phyloP scores from a whole-genome alignment of 2,888 invertebrate species.

The Nymphalis c-album region DNA sequence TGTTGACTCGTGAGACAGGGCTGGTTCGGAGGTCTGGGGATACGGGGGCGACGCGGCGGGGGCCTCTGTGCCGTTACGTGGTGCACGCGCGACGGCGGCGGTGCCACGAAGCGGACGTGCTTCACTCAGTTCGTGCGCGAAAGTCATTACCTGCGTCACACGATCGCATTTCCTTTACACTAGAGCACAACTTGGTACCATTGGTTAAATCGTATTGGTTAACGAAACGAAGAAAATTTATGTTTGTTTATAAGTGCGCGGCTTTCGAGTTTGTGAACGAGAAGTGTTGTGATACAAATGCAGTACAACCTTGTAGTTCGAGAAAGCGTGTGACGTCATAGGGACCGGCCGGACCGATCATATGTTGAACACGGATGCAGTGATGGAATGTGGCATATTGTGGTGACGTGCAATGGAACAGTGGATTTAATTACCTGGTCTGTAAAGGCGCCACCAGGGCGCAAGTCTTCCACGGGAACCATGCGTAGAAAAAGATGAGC shows the following conservation, averaged over 20 bases:
- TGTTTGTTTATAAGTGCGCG: conserved; percentile 49
- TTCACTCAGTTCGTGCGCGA: conserved; percentile 81
- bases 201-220: conserved; percentile 59
- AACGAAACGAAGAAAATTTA: conserved; percentile 48
- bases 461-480: conserved; percentile 74
- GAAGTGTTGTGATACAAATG: conserved; percentile 43
- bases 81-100: conserved; percentile 63
- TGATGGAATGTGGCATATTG: conserved; percentile 79
- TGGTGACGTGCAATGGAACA: conserved; percentile 74
- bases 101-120: conserved; percentile 78
- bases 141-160: conserved; percentile 79
- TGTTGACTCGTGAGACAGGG: conserved; percentile 36
- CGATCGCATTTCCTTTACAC: conserved; percentile 69
- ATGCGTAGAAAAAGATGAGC: conserved; percentile 87
- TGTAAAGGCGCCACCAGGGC: conserved; percentile 63
- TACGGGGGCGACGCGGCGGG: conserved; percentile 52
- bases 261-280: conserved; percentile 41
- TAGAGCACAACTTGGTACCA: conserved; percentile 59
- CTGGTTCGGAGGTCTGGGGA: conserved; percentile 51
- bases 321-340: conserved; percentile 80
- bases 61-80: conserved; percentile 69
- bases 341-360: conserved; percentile 74
- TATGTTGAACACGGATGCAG: conserved; percentile 81
- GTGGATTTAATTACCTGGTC: conserved; percentile 65
- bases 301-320: conserved; percentile 67